phyloP scores from a whole-genome alignment of 2,797 vertebrate species.

The Morelia viridis region DNA sequence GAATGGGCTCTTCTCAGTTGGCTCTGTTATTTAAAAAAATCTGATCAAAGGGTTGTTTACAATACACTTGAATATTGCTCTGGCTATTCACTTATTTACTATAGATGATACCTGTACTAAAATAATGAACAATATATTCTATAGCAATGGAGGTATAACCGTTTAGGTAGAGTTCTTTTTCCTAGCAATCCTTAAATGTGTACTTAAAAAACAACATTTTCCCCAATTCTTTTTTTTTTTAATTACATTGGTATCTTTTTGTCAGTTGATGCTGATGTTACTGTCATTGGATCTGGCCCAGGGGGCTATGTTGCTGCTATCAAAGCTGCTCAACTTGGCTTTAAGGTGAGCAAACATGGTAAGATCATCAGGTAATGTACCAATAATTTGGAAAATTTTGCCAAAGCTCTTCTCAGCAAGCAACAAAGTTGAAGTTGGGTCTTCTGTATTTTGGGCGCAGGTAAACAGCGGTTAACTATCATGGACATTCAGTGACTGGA shows the following conservation, averaged over 20 bases:
- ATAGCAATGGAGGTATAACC: background rate
- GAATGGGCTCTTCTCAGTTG: background rate
- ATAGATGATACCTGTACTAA: no score
- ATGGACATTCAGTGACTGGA: background rate
- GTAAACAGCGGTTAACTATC: background rate
- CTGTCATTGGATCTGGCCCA: conserved; percentile 94
- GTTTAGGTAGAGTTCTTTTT: background rate
- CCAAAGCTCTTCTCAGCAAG: background rate
- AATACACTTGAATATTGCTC: background rate
- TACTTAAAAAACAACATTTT: background rate
- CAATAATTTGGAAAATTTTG: background rate
- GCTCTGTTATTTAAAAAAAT: background rate
- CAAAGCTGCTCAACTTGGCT: conserved; percentile 96
- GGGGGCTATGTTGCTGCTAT: conserved; percentile 98
- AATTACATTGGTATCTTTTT: conserved; percentile 28
- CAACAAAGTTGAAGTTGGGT: background rate
- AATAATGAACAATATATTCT: background rate
- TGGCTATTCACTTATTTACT: no score
- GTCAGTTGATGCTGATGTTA: conserved; percentile 93
- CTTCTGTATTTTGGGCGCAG: background rate
- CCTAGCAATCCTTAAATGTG: background rate
- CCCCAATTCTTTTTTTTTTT: background rate
- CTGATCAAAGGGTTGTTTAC: background rate
- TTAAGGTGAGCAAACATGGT: conserved; percentile 81
- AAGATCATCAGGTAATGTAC: background rate